phyloP scores from a whole-genome alignment of 2,888 invertebrate genomes.

The Sthenelais limicola region DNA sequence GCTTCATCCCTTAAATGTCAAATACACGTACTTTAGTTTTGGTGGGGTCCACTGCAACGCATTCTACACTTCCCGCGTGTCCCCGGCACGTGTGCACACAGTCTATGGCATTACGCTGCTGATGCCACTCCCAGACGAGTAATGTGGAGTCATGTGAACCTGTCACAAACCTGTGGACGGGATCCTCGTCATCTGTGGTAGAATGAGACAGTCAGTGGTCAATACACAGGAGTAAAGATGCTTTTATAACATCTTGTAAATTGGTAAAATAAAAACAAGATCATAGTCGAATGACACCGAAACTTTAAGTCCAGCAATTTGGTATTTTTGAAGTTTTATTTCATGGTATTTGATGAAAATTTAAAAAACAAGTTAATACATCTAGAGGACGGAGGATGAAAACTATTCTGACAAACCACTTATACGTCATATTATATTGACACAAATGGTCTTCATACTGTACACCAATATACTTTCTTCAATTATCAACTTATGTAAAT shows the following conservation, averaged over 20 bases:
- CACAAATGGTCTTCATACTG: no score
- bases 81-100: slow-evolving; percentile 88
- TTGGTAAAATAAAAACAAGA: no score
- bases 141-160: slow-evolving; percentile 94
- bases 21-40: slow-evolving; percentile 60
- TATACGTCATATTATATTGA: no score
- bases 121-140: slow-evolving; percentile 85
- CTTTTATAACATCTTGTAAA: no score
- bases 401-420: no score
- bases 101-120: slow-evolving; percentile 77
- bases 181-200: slow-evolving; percentile 46
- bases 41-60: slow-evolving; percentile 84
- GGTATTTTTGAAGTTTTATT: background rate
- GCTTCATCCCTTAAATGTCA: no score
- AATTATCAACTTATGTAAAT: no score
- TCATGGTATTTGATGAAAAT: background rate
- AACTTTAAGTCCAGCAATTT: background rate
- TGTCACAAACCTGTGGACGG: slow-evolving; percentile 68
- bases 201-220: no score
- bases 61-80: slow-evolving; percentile 93
- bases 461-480: no score
- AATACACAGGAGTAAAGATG: no score
- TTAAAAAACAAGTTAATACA: no score
- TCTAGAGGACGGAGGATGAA: no score
- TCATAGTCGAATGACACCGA: background rate